Evolutionary conservation across 1,140 invertebrate genomes (phyloP), one percentile per base, ranked within the genome.

Genomic region (Ips nitidus): DNA sequence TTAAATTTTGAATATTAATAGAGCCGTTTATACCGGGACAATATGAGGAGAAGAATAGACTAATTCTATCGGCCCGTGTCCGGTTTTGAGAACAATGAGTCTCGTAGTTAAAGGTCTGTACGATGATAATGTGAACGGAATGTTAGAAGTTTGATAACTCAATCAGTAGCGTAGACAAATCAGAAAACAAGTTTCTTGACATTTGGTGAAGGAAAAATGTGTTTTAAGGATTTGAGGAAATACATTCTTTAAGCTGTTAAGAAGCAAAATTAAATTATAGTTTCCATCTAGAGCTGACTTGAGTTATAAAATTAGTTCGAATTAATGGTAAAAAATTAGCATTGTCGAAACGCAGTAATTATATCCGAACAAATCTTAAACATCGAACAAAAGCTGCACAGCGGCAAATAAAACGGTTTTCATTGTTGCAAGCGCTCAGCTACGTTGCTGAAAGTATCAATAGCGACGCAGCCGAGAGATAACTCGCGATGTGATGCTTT

Each of bases 401-500:
- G 7, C 8, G 40, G 66, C 47, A 68, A 68, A 68, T 68, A 68
- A 68, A 68, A 68, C 56, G 45, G 45, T 68, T 68, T 22, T 68
- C 55, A 68, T 68, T 68, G 66, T 68, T 50, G 66, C 66, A 52
- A 22, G 45, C 45, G 55, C 56, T 58, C 57, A 59, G 66, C 66
- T 59, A 56, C 66, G 43, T 59, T 47, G 75, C 76, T 78, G 76
- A 76, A 77, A 77, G 76, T 78, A 79, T 79, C 78, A 78, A 79
- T 79, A 77, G 78, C 78, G 75, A 59, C 72, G 75, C 66, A 68
- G 45, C 66, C 66, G 66, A 60, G 64, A 79, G 78, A 79, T 79
- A 79, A 78, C 77, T 79, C 78, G 77, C 77, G 78, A 77, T 78
- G 77, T 78, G 78, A 75, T 75, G 77, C 78, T 76, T 76, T 78